Evolutionary conservation across 2,113 vertebrate species (phyloP), one percentile per base, ranked within the genome.

Genomic region (Dipodomys spectabilis): DNA sequence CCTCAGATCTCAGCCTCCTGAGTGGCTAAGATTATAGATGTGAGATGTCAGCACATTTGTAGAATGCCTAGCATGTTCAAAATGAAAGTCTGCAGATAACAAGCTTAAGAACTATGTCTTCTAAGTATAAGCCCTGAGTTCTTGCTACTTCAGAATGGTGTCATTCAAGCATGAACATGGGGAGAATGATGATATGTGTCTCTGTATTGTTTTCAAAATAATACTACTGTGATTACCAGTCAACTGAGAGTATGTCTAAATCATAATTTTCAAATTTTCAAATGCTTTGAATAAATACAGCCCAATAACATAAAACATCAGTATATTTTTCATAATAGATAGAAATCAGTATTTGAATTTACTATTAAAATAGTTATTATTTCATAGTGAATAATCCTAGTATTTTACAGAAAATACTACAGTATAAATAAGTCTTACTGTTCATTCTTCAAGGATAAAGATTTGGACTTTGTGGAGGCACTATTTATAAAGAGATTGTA

Each of bases 161-260:
- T 73, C 30, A 88, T 74, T 93, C 4, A 57, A 80, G 27, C 83
- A 23, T 28, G 94, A 95, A 81, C 7, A 77, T 3, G 16, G 89
- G 12, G 53, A 86, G 35, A 86, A 53, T 57, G 7, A 81, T 84
- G 20, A 22, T 7, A 27, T 72, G 2, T 45, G 68, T 75, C 83
- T 82, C 18, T n/a, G 16, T 62, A 83, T 90, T 64, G 11, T 87
- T 90, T 91, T 27, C 65, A 60, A 68, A 90, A 62, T 77, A 90
- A 94, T 84, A 92, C 18, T 84, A 82, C 86, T 69, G 1, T 30
- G 18, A 69, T 27, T 90, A 57, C 69, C 35, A 60, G 85, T 73
- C 53, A 28, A 57, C 18, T 3, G 64, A 84, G 4, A 83, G 16
- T 77, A 60, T 88, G 22, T 64, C 5, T 78, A 32, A 92, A 71